Evolutionary conservation across 2,113 vertebrate genomes (phyloP), one percentile per base, ranked within the genome.

Genomic region (Otis tarda): DNA sequence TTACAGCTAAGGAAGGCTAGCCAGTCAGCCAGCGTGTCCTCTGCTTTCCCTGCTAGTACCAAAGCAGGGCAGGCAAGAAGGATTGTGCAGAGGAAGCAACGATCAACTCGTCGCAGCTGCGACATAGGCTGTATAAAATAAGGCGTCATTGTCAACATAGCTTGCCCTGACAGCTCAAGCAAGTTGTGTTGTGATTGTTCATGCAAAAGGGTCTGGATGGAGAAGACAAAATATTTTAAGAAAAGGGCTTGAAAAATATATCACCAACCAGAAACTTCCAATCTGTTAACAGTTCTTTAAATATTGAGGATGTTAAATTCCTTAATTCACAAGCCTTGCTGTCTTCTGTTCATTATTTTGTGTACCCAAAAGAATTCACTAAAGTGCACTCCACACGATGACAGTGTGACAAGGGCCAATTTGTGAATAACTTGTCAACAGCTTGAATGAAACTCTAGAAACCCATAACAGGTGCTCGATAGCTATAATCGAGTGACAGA

Each of bases 371-470:
- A 97, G 97, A 97, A 97, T 97, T 96, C 95, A 79, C 73, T 91
- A 96, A 97, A 97, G 95, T 96, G 93, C 93, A 95, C 95, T 97
- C 94, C 89, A 96, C 95, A 90, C 50, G 83, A 95, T 96, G 96
- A 97, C 94, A 97, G 94, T 90, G 90, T 95, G 94, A 97, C 96
- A 97, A 97, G 96, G 96, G 92, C 94, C 96, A 97, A 96, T 97
- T 97, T 97, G 96, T 97, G 97, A 97, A 97, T 97, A 97, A 96
- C 96, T 97, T 97, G 94, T 97, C 96, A 97, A 97, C 95, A 97
- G 95, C 97, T 96, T 97, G 96, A 97, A 97, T 97, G 96, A 95
- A 97, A 97, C 93, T 97, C 94, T 95, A 97, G 95, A 97, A 97
- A 96, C 97, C 93, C 92, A 95, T 97, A 97, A 97, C 97, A 98